phyloP scores from a whole-genome alignment of 2,113 vertebrate genomes.

The Ivindomyrus marchei region DNA sequence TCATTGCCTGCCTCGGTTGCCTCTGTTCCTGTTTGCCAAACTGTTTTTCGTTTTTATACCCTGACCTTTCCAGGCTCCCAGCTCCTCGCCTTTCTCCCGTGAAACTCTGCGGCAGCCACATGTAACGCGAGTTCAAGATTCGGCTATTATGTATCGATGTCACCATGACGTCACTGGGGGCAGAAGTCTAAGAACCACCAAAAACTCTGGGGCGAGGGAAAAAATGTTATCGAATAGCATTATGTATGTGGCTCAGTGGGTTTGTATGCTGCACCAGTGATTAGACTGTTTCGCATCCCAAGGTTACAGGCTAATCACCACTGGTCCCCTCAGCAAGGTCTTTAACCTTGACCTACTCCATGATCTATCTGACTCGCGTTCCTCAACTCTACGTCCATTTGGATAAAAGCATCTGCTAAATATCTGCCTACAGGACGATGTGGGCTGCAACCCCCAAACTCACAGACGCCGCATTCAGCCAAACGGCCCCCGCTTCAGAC shows the following conservation, averaged over 20 bases:
- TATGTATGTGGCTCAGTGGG: not conserved
- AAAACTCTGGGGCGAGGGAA: not conserved
- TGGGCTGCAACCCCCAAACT: not conserved
- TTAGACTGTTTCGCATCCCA: not conserved
- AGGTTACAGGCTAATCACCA: not conserved
- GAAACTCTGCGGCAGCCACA: not conserved
- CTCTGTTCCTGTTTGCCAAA: not conserved
- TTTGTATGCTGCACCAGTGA: not conserved
- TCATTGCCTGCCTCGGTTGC: not conserved
- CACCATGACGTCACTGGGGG: not conserved
- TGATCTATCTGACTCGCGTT: not conserved
- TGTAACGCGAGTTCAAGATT: not conserved
- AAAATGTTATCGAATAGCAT: not conserved
- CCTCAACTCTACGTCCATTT: not conserved
- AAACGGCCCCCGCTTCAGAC: not conserved
- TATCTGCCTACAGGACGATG: not conserved
- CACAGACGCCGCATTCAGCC: not conserved
- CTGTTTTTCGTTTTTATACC: not conserved
- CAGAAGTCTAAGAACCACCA: not conserved
- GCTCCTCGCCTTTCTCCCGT: not conserved
- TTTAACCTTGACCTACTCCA: not conserved
- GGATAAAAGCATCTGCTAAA: not conserved
- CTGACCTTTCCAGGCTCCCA: not conserved
- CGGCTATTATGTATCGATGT: not conserved
- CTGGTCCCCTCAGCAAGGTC: not conserved